Conservation (phyloP, 1,140 invertebrate genomes). For the Brachionus sp. region DNA sequence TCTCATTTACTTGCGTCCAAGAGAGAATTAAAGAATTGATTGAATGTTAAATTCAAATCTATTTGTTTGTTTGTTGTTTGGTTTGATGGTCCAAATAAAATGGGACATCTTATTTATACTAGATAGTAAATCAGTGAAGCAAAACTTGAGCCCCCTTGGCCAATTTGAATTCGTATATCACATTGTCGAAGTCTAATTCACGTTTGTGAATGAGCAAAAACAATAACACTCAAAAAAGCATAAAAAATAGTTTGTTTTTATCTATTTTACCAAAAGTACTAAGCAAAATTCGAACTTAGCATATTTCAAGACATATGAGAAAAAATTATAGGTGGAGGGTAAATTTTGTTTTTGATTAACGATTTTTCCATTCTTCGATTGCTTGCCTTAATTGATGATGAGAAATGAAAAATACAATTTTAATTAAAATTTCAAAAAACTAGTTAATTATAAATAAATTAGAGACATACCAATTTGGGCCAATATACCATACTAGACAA, state of each 20-base stretch:
- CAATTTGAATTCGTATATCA: conserved; percentile 42
- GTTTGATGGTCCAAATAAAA: conserved; percentile 26
- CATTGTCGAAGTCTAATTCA: conserved; percentile 31
- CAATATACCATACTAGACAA: not conserved
- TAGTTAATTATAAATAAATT: conserved; percentile 24
- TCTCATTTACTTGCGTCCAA: not conserved
- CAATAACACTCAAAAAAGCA: conserved; percentile 37
- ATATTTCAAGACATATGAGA: conserved; percentile 34
- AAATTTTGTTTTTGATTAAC: conserved; percentile 42
- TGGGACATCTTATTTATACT: conserved; percentile 37
- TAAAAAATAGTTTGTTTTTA: conserved; percentile 39
- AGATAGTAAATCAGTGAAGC: conserved; percentile 19
- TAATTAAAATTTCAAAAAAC: conserved; percentile 35
- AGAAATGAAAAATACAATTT: conserved; percentile 29
- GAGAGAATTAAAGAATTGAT: not conserved
- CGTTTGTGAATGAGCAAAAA: conserved; percentile 39
- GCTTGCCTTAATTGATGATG: not conserved
- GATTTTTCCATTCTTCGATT: conserved; percentile 20
- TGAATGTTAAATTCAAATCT: not conserved
- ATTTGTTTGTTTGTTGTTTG: not conserved
- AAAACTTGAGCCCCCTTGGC: conserved; percentile 33
- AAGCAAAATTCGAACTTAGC: conserved; percentile 19
- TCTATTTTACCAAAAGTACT: conserved; percentile 27
- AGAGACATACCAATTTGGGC: not conserved
- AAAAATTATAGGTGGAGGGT: conserved; percentile 35